Evolutionary conservation across 1,140 invertebrate species (phyloP), one percentile per base, ranked within the genome.

Genomic region (Sipha flava): DNA sequence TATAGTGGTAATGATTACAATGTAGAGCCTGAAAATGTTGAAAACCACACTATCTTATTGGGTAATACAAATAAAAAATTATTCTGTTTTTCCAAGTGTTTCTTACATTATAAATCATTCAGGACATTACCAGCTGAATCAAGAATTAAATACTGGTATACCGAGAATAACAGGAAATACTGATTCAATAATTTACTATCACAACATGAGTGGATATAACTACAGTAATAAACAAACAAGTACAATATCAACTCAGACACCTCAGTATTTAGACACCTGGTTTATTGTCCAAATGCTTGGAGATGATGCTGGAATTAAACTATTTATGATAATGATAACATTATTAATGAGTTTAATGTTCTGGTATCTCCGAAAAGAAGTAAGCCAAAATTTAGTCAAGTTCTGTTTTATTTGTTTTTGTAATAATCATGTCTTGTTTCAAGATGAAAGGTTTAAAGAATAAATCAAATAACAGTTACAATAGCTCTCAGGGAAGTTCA

Each of bases 251-350:
- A 77, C 73, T 14, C 73, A 77, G 18, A 77, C 73, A 43, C 37
- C 73, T 43, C 52, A 59, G 29, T 57, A 3, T 31, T n/a, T 77
- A 7, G 73, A 77, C 12, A 18, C 49, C 3, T 52, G 49, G 52
- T 9, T 34, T 5, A 40, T 77, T 43, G 2, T 54, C 16, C 52
- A 77, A 77, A 80, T 80, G 14, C 49, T 72, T 21, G 80, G 45
- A 83, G 90, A 92, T 81, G 91, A 90, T 83, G 90, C 90, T 83
- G 90, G 87, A 14, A 82, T 91, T 0, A 92, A 92, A 85, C 85
- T 81, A 64, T 64, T 82, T 1, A 81, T 93, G 23, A 86, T 88
- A 18, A 83, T 92, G 0, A 89, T 92, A 40, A 88, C 92, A 59
- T 84, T 92, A 9, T 87, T 92, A 1, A 86, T 92, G 64, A 87